These are phyloP conservation scores for Mesodorylaimus sp. DNA, from an alignment of 2,888 invertebrate species.

Conservation along the genomic window DNA sequence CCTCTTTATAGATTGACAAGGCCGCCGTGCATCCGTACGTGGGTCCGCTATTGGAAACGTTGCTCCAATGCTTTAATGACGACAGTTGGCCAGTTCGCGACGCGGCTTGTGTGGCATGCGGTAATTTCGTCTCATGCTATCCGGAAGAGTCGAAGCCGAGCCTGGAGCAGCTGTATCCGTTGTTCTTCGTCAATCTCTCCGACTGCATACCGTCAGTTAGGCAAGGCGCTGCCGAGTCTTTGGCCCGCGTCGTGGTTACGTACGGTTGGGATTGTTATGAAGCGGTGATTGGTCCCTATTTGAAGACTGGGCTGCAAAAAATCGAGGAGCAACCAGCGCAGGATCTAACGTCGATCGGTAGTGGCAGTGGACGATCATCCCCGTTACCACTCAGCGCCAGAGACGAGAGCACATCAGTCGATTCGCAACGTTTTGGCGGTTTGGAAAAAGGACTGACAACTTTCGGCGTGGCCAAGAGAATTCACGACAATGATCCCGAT, in stretches of 20 bases:
- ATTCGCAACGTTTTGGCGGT: constrained; percentile 30
- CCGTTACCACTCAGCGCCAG: not conserved
- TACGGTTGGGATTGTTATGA: constrained; percentile 20
- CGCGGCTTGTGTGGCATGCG: constrained; percentile 41
- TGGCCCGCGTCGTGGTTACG: constrained; percentile 35
- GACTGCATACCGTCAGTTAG: constrained; percentile 40
- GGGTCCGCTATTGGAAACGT: constrained; percentile 33
- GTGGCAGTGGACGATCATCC: constrained; percentile 6
- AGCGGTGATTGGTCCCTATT: constrained; percentile 28
- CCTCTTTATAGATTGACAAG: not conserved
- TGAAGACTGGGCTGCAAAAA: constrained; percentile 33
- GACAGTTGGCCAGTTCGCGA: constrained; percentile 43
- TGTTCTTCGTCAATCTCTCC: constrained; percentile 34
- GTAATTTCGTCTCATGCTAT: constrained; percentile 38
- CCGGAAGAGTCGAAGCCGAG: constrained; percentile 35
- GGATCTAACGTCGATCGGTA: constrained; percentile 8
- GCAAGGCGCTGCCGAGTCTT: constrained; percentile 40
- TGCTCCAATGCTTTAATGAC: constrained; percentile 39
- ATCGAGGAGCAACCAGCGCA: constrained; percentile 34
- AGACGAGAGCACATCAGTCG: constrained; percentile 4
- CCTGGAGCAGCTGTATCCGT: constrained; percentile 33
- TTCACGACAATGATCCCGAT: too few relatives aligned
- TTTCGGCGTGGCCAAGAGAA: constrained; percentile 36
- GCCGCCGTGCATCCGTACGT: constrained; percentile 32
- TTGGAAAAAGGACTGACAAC: constrained; percentile 33